Evolutionary conservation across 2,113 vertebrate genomes (phyloP), one percentile per base, ranked within the genome.

Genomic region (Hippocampus zosterae): DNA sequence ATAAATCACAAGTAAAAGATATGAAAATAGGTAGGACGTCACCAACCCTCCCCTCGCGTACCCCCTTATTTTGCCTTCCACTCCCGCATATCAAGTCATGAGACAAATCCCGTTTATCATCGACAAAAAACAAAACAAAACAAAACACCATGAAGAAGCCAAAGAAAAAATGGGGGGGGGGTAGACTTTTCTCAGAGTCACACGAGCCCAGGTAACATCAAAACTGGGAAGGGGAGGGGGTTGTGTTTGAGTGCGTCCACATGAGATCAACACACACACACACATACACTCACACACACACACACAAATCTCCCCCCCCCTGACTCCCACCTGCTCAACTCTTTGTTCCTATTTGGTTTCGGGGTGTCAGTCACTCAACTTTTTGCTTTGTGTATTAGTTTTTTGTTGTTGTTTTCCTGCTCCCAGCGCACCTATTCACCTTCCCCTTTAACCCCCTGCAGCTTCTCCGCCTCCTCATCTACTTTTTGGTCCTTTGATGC

Each of bases 331-430:
- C 85, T 86, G 80, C 82, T 85, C 85, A 83, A 82, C 84, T 88
- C 88, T 67, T 75, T 70, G 78, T 81, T 81, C 81, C 84, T 90
- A 92, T 93, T 93, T 92, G 91, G 90, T 93, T 93, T 91, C 86
- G 85, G 87, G 89, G 41, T 27, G 63, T 92, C 90, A 81, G 79
- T 91, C 87, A 81, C 83, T 89, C 82, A 91, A 79, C 75, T 85
- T 80, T 89, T 88, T 90, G 83, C 56, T 12, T 83, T 87, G 91
- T 85, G 88, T 91, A 85, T 88, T 89, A 91, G 84, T 74, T 87
- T 79, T 88, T 86, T 89, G 81, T 84, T 86, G 91, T 85, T 89
- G 85, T 88, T 86, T 85, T 84, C 78, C 85, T 55, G 71, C 79
- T 84, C 81, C 42, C 52, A 83, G 83, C 76, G 83, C 82, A 81